phyloP scores from a whole-genome alignment of 2,113 vertebrate species.

The Craseonycteris thonglongyai region DNA sequence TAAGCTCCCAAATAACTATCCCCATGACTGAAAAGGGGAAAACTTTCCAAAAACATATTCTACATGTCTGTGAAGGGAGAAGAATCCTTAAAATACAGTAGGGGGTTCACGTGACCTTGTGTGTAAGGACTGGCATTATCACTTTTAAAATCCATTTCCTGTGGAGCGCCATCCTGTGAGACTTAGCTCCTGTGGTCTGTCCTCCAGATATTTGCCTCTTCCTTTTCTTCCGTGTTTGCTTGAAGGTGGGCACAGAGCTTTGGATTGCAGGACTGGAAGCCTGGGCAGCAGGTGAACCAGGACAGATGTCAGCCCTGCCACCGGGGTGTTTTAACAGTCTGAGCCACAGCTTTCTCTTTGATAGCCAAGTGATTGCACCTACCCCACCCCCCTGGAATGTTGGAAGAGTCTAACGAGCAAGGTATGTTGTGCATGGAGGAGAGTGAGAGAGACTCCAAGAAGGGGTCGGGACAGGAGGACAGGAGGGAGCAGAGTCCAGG shows the following conservation, averaged over 20 bases:
- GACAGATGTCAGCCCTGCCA: not conserved
- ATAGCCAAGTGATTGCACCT: not conserved
- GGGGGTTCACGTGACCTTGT: not conserved
- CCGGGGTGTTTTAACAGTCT: not conserved
- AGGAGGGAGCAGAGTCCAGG: not conserved
- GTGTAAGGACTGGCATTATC: not conserved
- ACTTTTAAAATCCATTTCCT: not conserved
- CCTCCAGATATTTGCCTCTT: not conserved
- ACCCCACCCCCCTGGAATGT: not conserved
- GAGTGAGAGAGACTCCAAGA: not conserved
- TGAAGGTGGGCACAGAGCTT: not conserved
- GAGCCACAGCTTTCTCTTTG: not conserved
- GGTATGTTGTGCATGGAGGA: not conserved
- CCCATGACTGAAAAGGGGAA: not conserved
- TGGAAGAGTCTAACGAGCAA: not conserved
- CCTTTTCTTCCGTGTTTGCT: not conserved
- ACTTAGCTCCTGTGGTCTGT: not conserved
- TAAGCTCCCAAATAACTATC: not conserved
- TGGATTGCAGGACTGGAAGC: fast-evolving
- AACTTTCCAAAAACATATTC: not conserved
- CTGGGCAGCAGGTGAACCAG: not conserved
- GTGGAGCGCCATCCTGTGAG: no score
- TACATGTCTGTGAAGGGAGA: not conserved
- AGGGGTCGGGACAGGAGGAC: not conserved
- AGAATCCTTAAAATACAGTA: not conserved